These are phyloP conservation scores for Bicyclus anynana DNA, from an alignment of 1,140 invertebrate genomes.

Conservation along the genomic window DNA sequence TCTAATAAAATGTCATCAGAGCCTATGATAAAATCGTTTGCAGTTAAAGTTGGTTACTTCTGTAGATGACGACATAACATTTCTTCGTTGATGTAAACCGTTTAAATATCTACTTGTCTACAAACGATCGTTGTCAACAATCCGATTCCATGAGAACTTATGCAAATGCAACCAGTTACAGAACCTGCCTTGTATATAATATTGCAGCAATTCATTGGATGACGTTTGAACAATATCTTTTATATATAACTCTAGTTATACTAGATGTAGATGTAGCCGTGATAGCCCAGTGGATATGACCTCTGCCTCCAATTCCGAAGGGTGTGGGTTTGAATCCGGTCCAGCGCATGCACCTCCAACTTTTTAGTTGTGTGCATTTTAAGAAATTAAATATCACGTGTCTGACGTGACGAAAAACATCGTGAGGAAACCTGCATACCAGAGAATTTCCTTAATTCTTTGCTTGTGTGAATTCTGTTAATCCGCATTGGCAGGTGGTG, in stretches of 20 bases:
- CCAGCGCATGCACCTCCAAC: too few relatives aligned
- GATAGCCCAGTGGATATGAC: too few relatives aligned
- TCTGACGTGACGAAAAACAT: too few relatives aligned
- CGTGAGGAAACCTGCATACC: too few relatives aligned
- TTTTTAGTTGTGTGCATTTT: too few relatives aligned
- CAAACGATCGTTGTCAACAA: slow-evolving; percentile 11
- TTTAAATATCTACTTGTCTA: slow-evolving; percentile 14
- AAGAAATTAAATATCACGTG: too few relatives aligned
- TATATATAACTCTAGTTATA: not conserved
- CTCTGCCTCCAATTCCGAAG: too few relatives aligned
- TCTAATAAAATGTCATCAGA: too few relatives aligned
- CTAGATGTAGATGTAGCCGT: not conserved
- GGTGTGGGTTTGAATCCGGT: too few relatives aligned
- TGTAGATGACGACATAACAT: slow-evolving; percentile 18
- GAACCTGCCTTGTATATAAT: slow-evolving; percentile 24
- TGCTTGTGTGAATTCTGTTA: too few relatives aligned
- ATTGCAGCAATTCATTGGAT: slow-evolving; percentile 5
- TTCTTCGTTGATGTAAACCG: slow-evolving; percentile 11
- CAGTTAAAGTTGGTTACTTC: not conserved
- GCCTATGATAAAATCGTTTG: slow-evolving; percentile 1
- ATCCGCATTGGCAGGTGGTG: too few relatives aligned
- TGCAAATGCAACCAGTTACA: slow-evolving; percentile 28
- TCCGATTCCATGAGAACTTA: slow-evolving; percentile 23
- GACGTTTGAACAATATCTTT: not conserved
- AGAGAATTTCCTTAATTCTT: too few relatives aligned